These are phyloP conservation scores for Ptychodera flava DNA, from an alignment of 35 echinoderm and acorn worm species.

Conservation along the genomic window DNA sequence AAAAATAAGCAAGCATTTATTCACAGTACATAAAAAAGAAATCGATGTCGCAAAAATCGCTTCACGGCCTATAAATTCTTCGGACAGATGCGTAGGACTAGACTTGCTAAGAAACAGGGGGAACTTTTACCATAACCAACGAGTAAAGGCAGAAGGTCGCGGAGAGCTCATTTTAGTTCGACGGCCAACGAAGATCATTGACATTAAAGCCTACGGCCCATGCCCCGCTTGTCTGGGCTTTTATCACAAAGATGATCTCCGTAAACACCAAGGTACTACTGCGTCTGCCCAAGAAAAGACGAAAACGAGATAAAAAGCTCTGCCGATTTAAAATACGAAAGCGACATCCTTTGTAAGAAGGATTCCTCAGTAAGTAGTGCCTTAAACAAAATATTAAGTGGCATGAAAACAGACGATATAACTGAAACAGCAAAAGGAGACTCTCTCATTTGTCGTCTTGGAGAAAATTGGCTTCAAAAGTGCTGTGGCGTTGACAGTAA, in stretches of 20 bases:
- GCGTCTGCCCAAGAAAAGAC: conserved; percentile 3
- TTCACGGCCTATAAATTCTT: conserved; percentile 9
- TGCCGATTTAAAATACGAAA: conserved; percentile 24
- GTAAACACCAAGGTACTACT: conserved; percentile 21
- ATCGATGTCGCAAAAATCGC: conserved; percentile 19
- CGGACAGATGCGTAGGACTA: conserved; percentile 12
- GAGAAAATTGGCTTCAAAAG: too few relatives aligned
- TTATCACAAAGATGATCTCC: conserved; percentile 11
- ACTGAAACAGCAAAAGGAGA: conserved; percentile 12
- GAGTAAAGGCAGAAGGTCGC: background rate
- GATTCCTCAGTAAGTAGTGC: background rate
- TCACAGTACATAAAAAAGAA: conserved; percentile 21
- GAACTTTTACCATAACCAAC: conserved; percentile 24
- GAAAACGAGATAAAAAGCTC: background rate
- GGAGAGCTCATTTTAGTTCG: conserved; percentile 23
- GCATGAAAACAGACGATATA: conserved; percentile 22
- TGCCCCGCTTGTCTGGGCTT: conserved; percentile 24
- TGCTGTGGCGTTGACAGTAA: too few relatives aligned
- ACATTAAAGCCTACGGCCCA: conserved; percentile 8
- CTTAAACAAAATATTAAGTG: too few relatives aligned
- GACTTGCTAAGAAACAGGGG: conserved; percentile 23
- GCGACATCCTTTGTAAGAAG: conserved; percentile 15
- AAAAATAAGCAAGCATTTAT: conserved; percentile 20
- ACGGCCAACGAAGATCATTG: conserved; percentile 12
- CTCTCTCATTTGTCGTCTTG: conserved; percentile 11